These are phyloP conservation scores for Prorops nasuta DNA, from an alignment of 1,140 invertebrate genomes.

Conservation along the genomic window DNA sequence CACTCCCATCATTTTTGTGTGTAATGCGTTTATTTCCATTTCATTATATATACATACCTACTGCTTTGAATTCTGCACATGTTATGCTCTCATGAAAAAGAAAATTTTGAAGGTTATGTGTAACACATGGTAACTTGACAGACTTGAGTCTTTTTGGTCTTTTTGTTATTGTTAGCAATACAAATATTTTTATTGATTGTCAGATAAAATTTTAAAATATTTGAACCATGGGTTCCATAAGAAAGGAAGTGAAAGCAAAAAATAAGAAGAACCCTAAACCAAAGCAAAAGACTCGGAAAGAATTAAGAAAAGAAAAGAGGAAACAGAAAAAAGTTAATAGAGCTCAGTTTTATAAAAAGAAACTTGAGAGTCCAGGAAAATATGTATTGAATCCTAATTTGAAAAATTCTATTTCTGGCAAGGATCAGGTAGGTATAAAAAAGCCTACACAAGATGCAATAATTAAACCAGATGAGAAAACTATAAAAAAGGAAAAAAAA, in stretches of 20 bases:
- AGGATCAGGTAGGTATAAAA: neutral
- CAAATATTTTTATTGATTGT: too few relatives aligned
- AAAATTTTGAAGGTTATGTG: too few relatives aligned
- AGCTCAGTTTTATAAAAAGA: constrained; percentile 50
- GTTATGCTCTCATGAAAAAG: too few relatives aligned
- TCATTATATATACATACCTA: too few relatives aligned
- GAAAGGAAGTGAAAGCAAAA: constrained; percentile 1
- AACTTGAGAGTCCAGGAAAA: constrained; percentile 32
- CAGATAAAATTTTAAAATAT: neutral
- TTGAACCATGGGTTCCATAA: neutral
- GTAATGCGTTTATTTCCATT: too few relatives aligned
- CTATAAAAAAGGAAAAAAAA: constrained; percentile 24
- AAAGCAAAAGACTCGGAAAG: constrained; percentile 56
- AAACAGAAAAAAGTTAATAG: constrained; percentile 58
- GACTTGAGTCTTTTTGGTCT: too few relatives aligned
- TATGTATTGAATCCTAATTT: constrained; percentile 25
- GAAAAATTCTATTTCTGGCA: constrained; percentile 26
- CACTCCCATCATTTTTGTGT: too few relatives aligned
- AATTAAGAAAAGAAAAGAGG: constrained; percentile 62
- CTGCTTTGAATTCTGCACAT: too few relatives aligned
- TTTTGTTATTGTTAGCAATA: too few relatives aligned
- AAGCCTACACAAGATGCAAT: neutral
- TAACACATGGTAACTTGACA: too few relatives aligned
- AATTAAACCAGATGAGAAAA: constrained; percentile 12
- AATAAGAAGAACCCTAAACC: neutral